phyloP scores from a whole-genome alignment of 2,113 vertebrate genomes.

The Oncorhynchus keta region DNA sequence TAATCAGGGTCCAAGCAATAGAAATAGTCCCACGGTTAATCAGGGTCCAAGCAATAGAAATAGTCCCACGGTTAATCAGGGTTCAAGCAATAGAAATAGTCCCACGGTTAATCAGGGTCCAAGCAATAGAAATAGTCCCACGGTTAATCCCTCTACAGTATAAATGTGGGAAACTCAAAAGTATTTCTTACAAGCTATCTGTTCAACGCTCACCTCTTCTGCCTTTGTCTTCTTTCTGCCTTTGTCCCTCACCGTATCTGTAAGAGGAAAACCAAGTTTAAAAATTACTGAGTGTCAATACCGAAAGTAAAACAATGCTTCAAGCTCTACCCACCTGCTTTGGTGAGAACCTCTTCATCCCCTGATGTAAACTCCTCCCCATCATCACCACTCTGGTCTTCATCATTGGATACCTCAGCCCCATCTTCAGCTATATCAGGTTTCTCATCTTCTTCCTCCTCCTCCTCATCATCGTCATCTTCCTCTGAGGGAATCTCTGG shows the following conservation, averaged over 20 bases:
- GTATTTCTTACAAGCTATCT: neutral
- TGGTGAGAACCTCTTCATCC: slow-evolving; percentile 85
- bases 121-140: too few species aligned
- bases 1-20: too few species aligned
- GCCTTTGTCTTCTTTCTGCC: slow-evolving; percentile 71
- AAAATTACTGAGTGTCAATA: too few species aligned
- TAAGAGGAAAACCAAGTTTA: too few species aligned
- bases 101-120: too few species aligned
- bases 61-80: too few species aligned
- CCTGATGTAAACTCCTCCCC: slow-evolving; percentile 80
- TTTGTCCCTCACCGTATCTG: slow-evolving; percentile 89
- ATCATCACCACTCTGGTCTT: slow-evolving; percentile 18
- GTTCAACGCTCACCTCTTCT: slow-evolving; percentile 55
- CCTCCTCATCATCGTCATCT: slow-evolving; percentile 41
- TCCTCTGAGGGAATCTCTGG: slow-evolving; percentile 11
- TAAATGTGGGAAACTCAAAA: too few species aligned
- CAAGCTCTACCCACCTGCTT: slow-evolving; percentile 79
- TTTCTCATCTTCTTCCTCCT: slow-evolving; percentile 22
- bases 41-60: too few species aligned
- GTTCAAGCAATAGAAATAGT: too few species aligned
- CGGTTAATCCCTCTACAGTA: too few species aligned
- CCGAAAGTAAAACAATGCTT: neutral
- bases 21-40: too few species aligned
- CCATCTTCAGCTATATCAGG: slow-evolving; percentile 20
- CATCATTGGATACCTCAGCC: neutral